Conservation (phyloP, 2,797 vertebrate species). For the Pseudomugil gertrudae region DNA sequence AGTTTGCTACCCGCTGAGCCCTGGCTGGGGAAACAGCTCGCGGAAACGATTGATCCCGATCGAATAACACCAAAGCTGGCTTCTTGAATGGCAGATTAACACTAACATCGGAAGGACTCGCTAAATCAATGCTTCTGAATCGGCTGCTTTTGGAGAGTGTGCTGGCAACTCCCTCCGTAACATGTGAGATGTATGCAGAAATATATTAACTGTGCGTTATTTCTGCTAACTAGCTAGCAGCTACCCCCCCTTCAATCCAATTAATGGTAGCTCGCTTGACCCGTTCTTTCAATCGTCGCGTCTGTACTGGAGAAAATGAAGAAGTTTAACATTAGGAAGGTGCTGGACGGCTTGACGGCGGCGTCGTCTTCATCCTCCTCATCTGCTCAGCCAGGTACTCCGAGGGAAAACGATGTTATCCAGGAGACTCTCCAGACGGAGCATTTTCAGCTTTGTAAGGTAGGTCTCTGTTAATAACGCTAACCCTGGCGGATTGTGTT, state of each 20-base stretch:
- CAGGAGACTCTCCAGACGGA: conserved; percentile 96
- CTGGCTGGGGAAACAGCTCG: conserved; percentile 61
- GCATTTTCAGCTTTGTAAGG: conserved; percentile 99
- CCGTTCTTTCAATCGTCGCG: conserved; percentile 47
- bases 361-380: conserved; percentile 81
- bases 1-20: conserved; percentile 66
- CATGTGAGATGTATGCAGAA: conserved; percentile 72
- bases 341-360: conserved; percentile 96
- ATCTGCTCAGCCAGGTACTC: conserved; percentile 81
- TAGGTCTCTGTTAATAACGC: conserved; percentile 67
- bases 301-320: conserved; percentile 85
- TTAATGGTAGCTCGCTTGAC: conserved; percentile 68
- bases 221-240: conserved; percentile 71
- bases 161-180: conserved; percentile 71
- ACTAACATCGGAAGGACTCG: conserved; percentile 27
- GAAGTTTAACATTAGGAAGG: conserved; percentile 98
- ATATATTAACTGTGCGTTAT: conserved; percentile 75
- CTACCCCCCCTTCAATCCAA: conserved; percentile 46
- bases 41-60: conserved; percentile 60
- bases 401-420: conserved; percentile 88
- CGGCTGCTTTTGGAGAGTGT: conserved; percentile 61
- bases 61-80: conserved; percentile 56
- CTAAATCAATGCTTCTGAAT: conserved; percentile 41
- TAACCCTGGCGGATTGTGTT: conserved; percentile 3
- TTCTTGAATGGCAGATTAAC: conserved; percentile 66